These are phyloP conservation scores for Microplitis demolitor DNA, from an alignment of 1,140 invertebrate genomes.

Conservation along the genomic window DNA sequence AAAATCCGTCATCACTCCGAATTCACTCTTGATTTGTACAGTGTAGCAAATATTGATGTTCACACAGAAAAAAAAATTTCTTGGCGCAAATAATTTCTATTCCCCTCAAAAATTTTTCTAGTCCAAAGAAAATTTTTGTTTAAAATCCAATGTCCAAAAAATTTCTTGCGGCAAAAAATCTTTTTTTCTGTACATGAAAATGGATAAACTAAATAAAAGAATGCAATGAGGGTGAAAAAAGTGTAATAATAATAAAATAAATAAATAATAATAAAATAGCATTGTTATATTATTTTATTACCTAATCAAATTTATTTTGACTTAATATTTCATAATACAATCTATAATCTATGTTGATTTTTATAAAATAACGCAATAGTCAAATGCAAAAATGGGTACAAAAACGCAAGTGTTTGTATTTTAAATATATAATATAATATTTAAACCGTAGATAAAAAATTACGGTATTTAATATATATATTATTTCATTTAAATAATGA, in stretches of 20 bases:
- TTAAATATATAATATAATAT: neutral
- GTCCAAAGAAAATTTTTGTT: too few relatives aligned
- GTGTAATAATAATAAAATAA: neutral
- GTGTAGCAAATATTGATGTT: too few relatives aligned
- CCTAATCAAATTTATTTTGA: conserved; percentile 65
- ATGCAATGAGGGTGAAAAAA: neutral
- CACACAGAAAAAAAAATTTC: too few relatives aligned
- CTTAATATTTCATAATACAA: conserved; percentile 64
- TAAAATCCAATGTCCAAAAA: too few relatives aligned
- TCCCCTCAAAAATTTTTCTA: too few relatives aligned
- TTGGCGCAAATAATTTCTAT: too few relatives aligned
- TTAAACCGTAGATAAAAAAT: conserved; percentile 42
- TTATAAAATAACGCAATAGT: conserved; percentile 62
- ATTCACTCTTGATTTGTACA: too few relatives aligned
- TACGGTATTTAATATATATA: conserved; percentile 4
- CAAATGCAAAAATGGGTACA: conserved; percentile 48
- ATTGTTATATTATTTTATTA: conserved; percentile 46
- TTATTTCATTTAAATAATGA: conserved; percentile 21
- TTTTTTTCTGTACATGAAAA: neutral
- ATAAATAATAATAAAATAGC: neutral
- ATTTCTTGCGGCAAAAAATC: neutral
- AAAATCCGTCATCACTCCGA: too few relatives aligned
- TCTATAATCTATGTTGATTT: conserved; percentile 62
- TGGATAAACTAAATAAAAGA: neutral
- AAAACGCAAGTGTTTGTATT: conserved; percentile 33